A percentile compares a stretch with the other conserved stretches of the same genome.
Evolutionary conservation across 2,888 invertebrate genomes (phyloP).

Genomic region (Trichopoda pennipes): DNA sequence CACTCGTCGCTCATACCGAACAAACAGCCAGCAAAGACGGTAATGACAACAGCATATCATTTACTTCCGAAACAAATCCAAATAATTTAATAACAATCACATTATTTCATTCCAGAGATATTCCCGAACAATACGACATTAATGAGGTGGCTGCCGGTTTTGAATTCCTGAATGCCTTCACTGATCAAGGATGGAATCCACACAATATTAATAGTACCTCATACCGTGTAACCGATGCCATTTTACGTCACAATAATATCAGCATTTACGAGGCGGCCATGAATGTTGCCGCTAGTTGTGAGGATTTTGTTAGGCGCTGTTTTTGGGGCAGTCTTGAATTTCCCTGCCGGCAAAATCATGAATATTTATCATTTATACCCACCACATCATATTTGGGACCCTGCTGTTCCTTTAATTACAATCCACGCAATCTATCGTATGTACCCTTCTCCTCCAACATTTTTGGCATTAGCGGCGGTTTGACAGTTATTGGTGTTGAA

Average conservation of each 20-base stretch:
- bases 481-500: conserved; percentile 78
- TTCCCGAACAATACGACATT: conserved; percentile 73
- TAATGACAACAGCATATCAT: no score
- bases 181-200: conserved; percentile 76
- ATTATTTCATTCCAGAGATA: conserved; percentile 71
- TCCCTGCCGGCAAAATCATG: conserved; percentile 76
- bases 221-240: conserved; percentile 74
- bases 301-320: conserved; percentile 79
- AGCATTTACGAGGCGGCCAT: conserved; percentile 77
- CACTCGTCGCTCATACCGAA: no score
- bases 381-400: conserved; percentile 78
- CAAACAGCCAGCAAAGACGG: no score
- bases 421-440: conserved; percentile 78
- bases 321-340: conserved; percentile 78
- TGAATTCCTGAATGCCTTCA: conserved; percentile 78
- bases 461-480: conserved; percentile 78
- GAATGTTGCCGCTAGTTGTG: conserved; percentile 77
- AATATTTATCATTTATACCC: conserved; percentile 77
- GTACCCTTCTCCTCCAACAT: conserved; percentile 79
- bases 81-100: no score
- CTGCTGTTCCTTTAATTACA: conserved; percentile 80
- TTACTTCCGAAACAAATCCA: no score
- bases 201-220: conserved; percentile 69
- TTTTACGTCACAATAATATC: conserved; percentile 77
- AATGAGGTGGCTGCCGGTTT: conserved; percentile 75